phyloP scores from a whole-genome alignment of 2,888 invertebrate species.

The Scaptomyza cyrtandrae region DNA sequence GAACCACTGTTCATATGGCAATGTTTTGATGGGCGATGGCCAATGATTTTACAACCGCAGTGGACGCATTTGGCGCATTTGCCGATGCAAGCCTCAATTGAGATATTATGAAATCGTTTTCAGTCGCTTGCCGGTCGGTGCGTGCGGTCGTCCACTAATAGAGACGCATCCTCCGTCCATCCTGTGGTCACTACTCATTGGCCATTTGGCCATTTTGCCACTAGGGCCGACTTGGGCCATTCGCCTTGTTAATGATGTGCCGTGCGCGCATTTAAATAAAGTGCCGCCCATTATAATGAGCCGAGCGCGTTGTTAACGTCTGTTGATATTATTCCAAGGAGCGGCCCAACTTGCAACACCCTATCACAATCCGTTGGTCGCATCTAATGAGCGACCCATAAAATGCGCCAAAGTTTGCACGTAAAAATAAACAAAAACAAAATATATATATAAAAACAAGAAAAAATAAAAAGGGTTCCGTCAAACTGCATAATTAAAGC shows the following conservation, averaged over 20 bases:
- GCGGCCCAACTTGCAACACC: conserved; percentile 48
- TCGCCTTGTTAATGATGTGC: conserved; percentile 79
- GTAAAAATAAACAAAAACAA: conserved; percentile 18
- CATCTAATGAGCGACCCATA: conserved; percentile 72
- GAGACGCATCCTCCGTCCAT: conserved; percentile 65
- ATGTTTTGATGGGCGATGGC: conserved; percentile 58
- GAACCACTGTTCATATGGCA: conserved; percentile 32
- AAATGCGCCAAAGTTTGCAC: conserved; percentile 71
- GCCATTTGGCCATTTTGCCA: too few relatives aligned
- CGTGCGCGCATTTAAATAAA: conserved; percentile 78
- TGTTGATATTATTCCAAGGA: conserved; percentile 70
- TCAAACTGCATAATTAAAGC: conserved; percentile 63
- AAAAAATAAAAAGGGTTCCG: conserved; percentile 39
- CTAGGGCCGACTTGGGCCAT: conserved; percentile 32
- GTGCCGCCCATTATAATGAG: conserved; percentile 79
- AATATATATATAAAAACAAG: background rate
- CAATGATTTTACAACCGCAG: conserved; percentile 15
- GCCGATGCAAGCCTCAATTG: conserved; percentile 61
- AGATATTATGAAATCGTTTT: conserved; percentile 76
- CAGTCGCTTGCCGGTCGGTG: conserved; percentile 47
- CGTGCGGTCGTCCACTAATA: conserved; percentile 73
- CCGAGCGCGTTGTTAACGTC: conserved; percentile 59
- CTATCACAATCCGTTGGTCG: conserved; percentile 35
- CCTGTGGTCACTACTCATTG: conserved; percentile 15
- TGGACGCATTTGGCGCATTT: conserved; percentile 6